Evolutionary conservation across 2,888 invertebrate genomes (phyloP), one percentile per base, ranked within the genome.

Genomic region (Terebella lapidaria): DNA sequence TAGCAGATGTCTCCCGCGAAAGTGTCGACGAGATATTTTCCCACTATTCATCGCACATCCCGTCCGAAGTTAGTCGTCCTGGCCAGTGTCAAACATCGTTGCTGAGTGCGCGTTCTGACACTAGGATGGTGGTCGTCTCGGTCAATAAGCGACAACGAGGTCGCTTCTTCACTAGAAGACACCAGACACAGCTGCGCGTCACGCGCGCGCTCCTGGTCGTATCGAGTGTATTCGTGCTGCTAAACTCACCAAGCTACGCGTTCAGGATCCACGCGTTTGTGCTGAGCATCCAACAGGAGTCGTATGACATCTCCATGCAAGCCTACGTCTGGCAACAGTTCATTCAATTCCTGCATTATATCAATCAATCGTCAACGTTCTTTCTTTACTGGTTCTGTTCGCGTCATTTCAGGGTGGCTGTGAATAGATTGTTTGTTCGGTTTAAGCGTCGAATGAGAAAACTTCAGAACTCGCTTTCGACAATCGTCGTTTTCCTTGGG

Each of bases 341-440:
- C 51, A 53, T 67, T n/a, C 63, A 64, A 56, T 57, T 66, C 53
- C 54, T 67, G 5, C 58, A 67, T 51, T 67, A 66, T 49, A 61
- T 67, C 29, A 67, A 64, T 51, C 61, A 64, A 45, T 63, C 67
- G 24, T 61, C 61, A 5, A 61, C 64, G 25, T 66, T 67, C 25
- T 66, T 65, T 54, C 62, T 67, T n/a, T 67, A 66, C 58, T 56
- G 58, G 28, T 60, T 61, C 24, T 66, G 67, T 53, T 63, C 63
- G 35, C 60, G 63, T n/a, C 57, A 63, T 45, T 67, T 67, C 54
- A 42, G 67, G 20, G 60, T 57, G 46, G 65, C 65, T 3, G 30
- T 66, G 47, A 61, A 60, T n/a, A 27, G 61, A 10, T 42, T 61
- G 18, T 52, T 30, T 4, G 53, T 54, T 22, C 55, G 58, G 2